phyloP scores from a whole-genome alignment of 2,113 vertebrate species.

The Upupa epops region DNA sequence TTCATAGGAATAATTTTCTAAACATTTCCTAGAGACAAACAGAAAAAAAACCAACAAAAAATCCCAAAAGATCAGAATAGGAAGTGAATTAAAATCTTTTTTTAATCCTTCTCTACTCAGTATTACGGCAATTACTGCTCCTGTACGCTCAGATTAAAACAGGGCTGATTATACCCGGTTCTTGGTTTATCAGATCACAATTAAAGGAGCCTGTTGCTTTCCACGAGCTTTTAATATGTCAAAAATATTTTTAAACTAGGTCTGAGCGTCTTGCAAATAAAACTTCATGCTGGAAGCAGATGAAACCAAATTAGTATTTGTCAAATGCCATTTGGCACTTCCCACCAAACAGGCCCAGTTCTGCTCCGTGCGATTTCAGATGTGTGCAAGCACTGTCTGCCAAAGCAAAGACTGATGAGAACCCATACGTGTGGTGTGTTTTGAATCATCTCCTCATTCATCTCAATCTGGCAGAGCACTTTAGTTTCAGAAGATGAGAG shows the following conservation, averaged over 20 bases:
- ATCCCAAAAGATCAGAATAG: neutral
- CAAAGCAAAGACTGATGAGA: neutral
- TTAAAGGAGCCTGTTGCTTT: neutral
- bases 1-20: neutral
- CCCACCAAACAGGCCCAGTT: neutral
- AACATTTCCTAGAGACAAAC: neutral
- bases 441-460: conserved; percentile 1
- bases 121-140: neutral
- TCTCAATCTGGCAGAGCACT: neutral
- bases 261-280: neutral
- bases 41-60: neutral
- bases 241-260: neutral
- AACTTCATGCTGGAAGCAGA: neutral
- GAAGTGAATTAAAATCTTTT: neutral
- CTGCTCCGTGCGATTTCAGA: neutral
- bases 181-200: neutral
- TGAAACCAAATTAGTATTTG: neutral
- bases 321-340: neutral
- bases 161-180: accelerated
- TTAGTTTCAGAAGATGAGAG: neutral
- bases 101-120: neutral
- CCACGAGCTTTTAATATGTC: neutral
- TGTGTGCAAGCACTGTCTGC: neutral
- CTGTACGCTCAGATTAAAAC: neutral
- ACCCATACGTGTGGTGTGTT: neutral